These are phyloP conservation scores for Lampris megalopsis DNA, from an alignment of 2,113 vertebrate species.

Conservation along the genomic window DNA sequence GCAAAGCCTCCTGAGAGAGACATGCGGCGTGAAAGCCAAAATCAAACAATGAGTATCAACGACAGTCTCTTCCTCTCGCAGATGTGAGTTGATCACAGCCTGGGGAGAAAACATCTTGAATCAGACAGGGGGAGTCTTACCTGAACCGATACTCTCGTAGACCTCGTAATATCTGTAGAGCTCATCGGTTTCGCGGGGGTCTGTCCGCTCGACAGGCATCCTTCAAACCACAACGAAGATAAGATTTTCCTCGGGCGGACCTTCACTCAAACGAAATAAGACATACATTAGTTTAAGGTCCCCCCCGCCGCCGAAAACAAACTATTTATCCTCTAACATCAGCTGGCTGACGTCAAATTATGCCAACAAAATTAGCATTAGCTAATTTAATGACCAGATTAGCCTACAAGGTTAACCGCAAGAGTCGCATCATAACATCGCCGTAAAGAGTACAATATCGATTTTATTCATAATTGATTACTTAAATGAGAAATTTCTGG, in stretches of 20 bases:
- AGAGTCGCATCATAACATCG: no score
- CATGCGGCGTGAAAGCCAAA: neutral
- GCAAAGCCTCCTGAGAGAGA: slow-evolving; percentile 91
- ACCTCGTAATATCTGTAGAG: slow-evolving; percentile 81
- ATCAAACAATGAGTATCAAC: neutral
- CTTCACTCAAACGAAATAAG: no score
- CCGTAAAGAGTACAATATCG: no score
- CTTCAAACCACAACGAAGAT: slow-evolving; percentile 19
- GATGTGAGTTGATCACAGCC: neutral
- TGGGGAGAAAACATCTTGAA: neutral
- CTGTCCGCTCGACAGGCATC: slow-evolving; percentile 80
- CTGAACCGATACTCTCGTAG: slow-evolving; percentile 84
- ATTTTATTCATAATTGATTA: no score
- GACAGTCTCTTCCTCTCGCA: neutral
- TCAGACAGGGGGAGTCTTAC: slow-evolving; percentile 46
- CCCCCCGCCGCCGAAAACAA: neutral
- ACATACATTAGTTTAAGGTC: no score
- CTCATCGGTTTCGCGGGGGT: slow-evolving; percentile 67
- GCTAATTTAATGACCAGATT: neutral
- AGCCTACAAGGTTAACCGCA: neutral
- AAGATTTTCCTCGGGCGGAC: slow-evolving; percentile 12
- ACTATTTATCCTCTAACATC: no score
- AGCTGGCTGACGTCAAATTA: no score
- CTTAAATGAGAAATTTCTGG: no score
- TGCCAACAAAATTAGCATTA: no score